These are phyloP conservation scores for Polypterus bichir DNA, from an alignment of 2,113 vertebrate species.

Conservation along the genomic window DNA sequence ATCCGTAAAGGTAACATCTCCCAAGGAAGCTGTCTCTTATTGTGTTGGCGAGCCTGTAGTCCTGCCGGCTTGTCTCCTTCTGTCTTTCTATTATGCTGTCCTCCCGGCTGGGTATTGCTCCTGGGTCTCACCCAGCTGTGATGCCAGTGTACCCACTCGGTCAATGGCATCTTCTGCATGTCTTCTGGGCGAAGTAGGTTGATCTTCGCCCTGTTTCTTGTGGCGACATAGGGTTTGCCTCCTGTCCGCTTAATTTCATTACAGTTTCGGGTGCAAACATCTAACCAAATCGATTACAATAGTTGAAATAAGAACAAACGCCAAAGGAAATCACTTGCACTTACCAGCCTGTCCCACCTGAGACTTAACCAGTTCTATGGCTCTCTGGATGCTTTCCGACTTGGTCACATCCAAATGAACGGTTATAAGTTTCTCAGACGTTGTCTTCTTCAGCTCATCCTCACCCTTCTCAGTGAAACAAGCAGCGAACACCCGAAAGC, in stretches of 20 bases:
- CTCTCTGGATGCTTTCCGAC: conserved; percentile 41
- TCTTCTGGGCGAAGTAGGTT: too few relatives aligned
- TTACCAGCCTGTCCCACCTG: conserved; percentile 58
- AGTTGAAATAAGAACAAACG: background rate
- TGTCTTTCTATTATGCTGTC: too few relatives aligned
- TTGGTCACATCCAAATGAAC: conserved; percentile 57
- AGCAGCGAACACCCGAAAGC: conserved; percentile 50
- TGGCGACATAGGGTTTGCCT: too few relatives aligned
- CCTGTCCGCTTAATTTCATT: background rate
- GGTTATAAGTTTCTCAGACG: conserved; percentile 44
- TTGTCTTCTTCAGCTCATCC: conserved; percentile 39
- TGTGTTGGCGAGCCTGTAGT: too few relatives aligned
- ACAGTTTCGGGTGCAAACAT: background rate
- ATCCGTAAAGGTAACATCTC: too few relatives aligned
- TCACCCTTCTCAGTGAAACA: conserved; percentile 50
- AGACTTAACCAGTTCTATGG: conserved; percentile 41
- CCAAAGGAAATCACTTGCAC: background rate
- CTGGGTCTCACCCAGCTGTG: too few relatives aligned
- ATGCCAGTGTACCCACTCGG: too few relatives aligned
- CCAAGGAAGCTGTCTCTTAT: too few relatives aligned
- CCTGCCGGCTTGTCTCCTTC: too few relatives aligned
- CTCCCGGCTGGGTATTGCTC: too few relatives aligned
- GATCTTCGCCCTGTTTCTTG: too few relatives aligned
- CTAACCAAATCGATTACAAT: background rate
- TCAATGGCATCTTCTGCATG: too few relatives aligned